Base-by-base conservation (phyloP, 2,113 vertebrate species). In the Ochotona curzoniae region DNA sequence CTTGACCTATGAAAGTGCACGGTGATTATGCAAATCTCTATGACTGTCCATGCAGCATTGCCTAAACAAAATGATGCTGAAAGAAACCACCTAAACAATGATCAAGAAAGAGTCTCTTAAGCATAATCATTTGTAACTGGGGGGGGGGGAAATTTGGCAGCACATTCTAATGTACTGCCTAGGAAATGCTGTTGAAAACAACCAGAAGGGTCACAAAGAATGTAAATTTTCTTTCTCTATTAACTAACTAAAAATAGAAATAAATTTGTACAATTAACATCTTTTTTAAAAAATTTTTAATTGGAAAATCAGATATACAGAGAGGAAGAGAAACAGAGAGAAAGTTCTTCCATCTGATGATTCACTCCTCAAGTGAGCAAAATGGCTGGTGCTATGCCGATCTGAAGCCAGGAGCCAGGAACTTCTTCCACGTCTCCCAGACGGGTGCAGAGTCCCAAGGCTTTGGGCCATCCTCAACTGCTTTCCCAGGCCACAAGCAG, bases 191-290 rank as follows among this genome's bases (percentile, higher is more conserved):
- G 15, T 61, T 57, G 23, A 75, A 95, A 90, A 83, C 2, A 47
- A 21, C n/a, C 28, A 80, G 44, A 84, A 81, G 11, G 85, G 67
- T 78, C 28, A 89, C 73, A 14, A 76, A 92, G 23, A 87, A 71
- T 47, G 44, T 32, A 51, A 83, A 90, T 51, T 63, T 64, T 10
- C 81, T 89, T 18, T 74, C 84, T 64, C 61, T 82, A 74, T n/a
- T 66, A 84, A 70, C 75, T 44, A 95, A 83, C 44, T 57, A 81
- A 71, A 60, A 70, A 35, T 14, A 21, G 32, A 81, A 73, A 51
- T 86, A 83, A 26, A 18, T 74, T 82, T 49, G 13, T 35, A 85
- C 82, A n/a, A 54, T 12, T 35, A 70, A 90, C 79, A 70, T 44
- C 12, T 81, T 6, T 81, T 57, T 44, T 44, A 44, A 44, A 44